A percentile compares a stretch with the other conserved stretches of the same genome.
These are phyloP conservation scores for Drosophila neotestacea DNA, from an alignment of 2,888 invertebrate genomes.

Conservation along the genomic window DNA sequence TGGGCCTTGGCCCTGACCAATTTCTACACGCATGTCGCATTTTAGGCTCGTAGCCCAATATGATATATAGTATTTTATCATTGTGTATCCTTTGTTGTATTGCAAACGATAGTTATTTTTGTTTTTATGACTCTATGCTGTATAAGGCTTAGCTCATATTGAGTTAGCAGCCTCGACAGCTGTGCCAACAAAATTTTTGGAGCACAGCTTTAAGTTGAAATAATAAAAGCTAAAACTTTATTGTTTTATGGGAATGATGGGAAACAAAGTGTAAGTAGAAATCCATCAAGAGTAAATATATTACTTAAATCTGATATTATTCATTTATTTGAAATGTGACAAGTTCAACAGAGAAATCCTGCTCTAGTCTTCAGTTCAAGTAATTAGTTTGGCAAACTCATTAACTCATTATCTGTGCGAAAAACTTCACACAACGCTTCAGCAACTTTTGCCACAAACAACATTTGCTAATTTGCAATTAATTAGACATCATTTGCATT, in stretches of 20 bases:
- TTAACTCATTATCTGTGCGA: constrained; percentile 61
- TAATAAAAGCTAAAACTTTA: constrained; percentile 10
- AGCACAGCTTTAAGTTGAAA: constrained; percentile 9
- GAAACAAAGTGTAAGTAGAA: neutral
- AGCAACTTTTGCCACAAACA: constrained; percentile 52
- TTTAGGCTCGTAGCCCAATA: constrained; percentile 56
- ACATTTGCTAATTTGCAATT: constrained; percentile 65
- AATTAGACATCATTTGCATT: constrained; percentile 76
- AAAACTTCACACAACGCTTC: constrained; percentile 59
- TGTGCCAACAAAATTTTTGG: constrained; percentile 37
- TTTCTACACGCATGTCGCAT: constrained; percentile 52
- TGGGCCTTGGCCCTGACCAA: constrained; percentile 53
- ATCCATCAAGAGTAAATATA: constrained; percentile 1
- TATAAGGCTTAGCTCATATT: constrained; percentile 29
- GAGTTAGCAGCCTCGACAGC: constrained; percentile 46
- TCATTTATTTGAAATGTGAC: constrained; percentile 1
- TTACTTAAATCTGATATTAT: neutral
- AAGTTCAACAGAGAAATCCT: constrained; percentile 4
- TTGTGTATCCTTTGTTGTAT: constrained; percentile 26
- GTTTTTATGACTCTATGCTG: constrained; percentile 63
- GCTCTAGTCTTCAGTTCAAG: constrained; percentile 18
- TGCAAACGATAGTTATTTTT: constrained; percentile 34
- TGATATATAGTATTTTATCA: constrained; percentile 19
- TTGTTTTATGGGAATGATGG: constrained; percentile 8
- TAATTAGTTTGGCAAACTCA: constrained; percentile 61